These are phyloP conservation scores for Iguana delicatissima DNA, from an alignment of 2,797 vertebrate species.

Conservation along the genomic window DNA sequence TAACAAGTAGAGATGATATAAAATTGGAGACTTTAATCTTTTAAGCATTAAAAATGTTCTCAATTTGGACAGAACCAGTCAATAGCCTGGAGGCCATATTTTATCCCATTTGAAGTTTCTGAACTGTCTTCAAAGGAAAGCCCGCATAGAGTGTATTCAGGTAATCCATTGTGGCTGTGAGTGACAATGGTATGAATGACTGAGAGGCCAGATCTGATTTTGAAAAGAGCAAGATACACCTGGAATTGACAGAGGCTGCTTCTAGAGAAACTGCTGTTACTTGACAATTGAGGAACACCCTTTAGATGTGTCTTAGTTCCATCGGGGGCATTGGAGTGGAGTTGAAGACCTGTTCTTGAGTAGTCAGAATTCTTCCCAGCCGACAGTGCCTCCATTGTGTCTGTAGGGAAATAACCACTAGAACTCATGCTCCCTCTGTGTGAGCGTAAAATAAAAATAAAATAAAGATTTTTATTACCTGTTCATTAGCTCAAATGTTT, in stretches of 20 bases:
- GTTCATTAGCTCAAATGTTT: too few relatives aligned
- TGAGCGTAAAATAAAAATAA: too few relatives aligned
- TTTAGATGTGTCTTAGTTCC: not conserved
- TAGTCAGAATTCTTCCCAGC: not conserved
- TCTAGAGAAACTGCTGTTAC: not conserved
- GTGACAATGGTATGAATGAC: not conserved
- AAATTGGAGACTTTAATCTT: not conserved
- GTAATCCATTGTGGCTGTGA: not conserved
- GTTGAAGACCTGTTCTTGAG: not conserved
- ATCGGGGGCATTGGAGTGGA: not conserved
- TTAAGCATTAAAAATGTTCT: not conserved
- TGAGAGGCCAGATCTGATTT: not conserved
- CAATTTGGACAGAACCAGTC: too few relatives aligned
- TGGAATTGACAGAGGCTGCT: not conserved
- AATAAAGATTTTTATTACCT: too few relatives aligned
- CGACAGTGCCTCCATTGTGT: not conserved
- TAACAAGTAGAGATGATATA: not conserved
- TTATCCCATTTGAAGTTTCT: not conserved
- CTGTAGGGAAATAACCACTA: too few relatives aligned
- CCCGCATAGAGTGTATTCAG: not conserved
- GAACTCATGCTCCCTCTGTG: too few relatives aligned
- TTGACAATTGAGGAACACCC: not conserved
- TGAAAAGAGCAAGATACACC: not conserved
- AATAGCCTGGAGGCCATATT: not conserved
- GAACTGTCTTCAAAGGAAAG: not conserved